Conservation (phyloP, 1,140 invertebrate genomes). For the Cydia fagiglandana region DNA sequence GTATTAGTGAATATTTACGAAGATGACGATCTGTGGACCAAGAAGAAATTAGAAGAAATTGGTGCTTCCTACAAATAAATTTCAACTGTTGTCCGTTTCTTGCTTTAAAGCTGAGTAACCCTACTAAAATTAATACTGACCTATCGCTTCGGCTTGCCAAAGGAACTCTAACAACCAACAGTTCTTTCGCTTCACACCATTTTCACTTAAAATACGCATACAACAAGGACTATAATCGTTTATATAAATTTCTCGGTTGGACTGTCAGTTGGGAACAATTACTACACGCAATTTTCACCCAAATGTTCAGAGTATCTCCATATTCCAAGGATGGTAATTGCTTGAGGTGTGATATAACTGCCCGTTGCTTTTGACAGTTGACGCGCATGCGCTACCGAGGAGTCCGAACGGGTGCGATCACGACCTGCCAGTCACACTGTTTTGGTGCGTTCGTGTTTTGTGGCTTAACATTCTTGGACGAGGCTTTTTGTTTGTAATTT, state of each 20-base stretch:
- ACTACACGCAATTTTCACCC: conserved; percentile 14
- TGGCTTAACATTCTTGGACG: conserved; percentile 30
- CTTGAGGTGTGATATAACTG: conserved; percentile 41
- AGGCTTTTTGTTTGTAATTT: not conserved
- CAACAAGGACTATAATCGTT: not conserved
- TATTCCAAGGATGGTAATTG: not conserved
- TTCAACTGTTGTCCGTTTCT: not conserved
- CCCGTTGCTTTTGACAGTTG: conserved; percentile 61
- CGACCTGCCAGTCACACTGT: conserved; percentile 48
- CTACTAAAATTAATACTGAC: conserved; percentile 10
- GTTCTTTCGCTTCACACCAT: not conserved
- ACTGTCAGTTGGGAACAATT: not conserved
- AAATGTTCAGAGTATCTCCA: not conserved
- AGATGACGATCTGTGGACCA: not conserved
- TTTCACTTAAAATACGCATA: not conserved
- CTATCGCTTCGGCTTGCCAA: conserved; percentile 27
- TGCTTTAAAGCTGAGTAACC: not conserved
- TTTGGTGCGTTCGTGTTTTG: conserved; percentile 47
- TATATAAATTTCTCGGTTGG: not conserved
- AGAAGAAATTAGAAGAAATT: not conserved
- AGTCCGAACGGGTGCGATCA: conserved; percentile 30
- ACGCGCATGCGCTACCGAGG: conserved; percentile 46
- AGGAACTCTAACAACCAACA: conserved; percentile 16
- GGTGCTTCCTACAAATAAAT: too few relatives aligned
- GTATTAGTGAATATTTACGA: too few relatives aligned